phyloP scores from a whole-genome alignment of 2,888 invertebrate species.

The Parthenolecanium corni region DNA sequence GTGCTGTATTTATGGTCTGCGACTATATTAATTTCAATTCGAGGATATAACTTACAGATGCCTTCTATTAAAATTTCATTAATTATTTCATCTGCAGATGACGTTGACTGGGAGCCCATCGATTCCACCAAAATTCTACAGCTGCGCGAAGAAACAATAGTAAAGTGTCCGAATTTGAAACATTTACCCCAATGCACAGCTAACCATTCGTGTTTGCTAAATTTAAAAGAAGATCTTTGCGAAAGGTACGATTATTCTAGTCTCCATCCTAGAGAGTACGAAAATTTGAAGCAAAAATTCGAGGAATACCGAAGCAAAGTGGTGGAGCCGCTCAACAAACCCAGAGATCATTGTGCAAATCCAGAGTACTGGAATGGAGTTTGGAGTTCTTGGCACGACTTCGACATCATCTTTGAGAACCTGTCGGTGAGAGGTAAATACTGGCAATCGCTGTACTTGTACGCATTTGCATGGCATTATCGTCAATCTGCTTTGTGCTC shows the following conservation, averaged over 20 bases:
- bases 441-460: neutral
- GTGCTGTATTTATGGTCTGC: no score
- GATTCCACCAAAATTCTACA: conserved; percentile 11
- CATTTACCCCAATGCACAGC: conserved; percentile 49
- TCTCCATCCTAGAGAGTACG: neutral
- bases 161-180: conserved; percentile 15
- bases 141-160: conserved; percentile 8
- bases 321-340: conserved; percentile 16
- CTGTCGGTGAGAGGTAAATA: neutral
- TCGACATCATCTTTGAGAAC: neutral
- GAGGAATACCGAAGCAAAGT: neutral
- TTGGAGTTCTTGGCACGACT: conserved; percentile 17
- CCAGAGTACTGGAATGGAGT: neutral
- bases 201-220: conserved; percentile 62
- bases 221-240: conserved; percentile 73
- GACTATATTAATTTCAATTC: no score
- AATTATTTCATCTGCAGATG: no score
- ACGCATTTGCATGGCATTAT: no score
- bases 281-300: conserved; percentile 9
- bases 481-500: no score
- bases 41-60: no score
- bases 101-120: neutral
- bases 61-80: no score
- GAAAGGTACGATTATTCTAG: conserved; percentile 42
- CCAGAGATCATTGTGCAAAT: conserved; percentile 11